Conservation (phyloP, 92 coral and sea anemone species). For the Paramuricea clavata region DNA sequence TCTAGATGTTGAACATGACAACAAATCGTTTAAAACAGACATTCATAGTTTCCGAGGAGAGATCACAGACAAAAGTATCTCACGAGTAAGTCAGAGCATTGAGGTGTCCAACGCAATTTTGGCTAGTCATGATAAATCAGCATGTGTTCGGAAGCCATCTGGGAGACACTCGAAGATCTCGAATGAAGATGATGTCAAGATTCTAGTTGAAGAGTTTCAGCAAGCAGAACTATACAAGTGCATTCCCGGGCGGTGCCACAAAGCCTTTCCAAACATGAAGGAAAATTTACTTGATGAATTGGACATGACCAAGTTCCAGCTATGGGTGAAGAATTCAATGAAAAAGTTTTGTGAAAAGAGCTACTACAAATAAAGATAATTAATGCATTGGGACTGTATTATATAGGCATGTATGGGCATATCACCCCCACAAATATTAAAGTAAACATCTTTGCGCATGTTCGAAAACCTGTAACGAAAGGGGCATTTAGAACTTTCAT, state of each 20-base stretch:
- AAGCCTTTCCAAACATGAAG: slow-evolving; percentile 17
- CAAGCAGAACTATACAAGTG: slow-evolving; percentile 41
- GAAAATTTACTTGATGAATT: slow-evolving; percentile 23
- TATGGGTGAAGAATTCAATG: not conserved
- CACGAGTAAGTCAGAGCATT: too few species aligned
- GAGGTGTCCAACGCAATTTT: slow-evolving; percentile 46
- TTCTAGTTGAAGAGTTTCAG: slow-evolving; percentile 48
- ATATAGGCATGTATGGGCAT: too few species aligned
- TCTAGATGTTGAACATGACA: slow-evolving; percentile 68
- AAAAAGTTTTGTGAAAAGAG: too few species aligned
- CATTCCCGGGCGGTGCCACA: slow-evolving; percentile 45
- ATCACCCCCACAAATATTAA: too few species aligned
- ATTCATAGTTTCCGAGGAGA: slow-evolving; percentile 62
- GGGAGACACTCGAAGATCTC: slow-evolving; percentile 59
- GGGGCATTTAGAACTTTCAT: too few species aligned
- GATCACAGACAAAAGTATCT: slow-evolving; percentile 69
- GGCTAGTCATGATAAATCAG: slow-evolving; percentile 36
- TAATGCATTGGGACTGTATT: too few species aligned
- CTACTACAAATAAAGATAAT: too few species aligned
- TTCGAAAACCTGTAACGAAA: too few species aligned
- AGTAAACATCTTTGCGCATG: too few species aligned
- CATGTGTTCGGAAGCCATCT: slow-evolving; percentile 47
- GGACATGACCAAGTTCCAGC: slow-evolving; percentile 11
- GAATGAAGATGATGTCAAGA: slow-evolving; percentile 48
- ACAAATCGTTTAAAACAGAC: slow-evolving; percentile 58